A percentile compares a stretch with the other conserved stretches of the same genome.
phyloP scores from a whole-genome alignment of 2,797 vertebrate genomes.

The Pantherophis alleghaniensis region DNA sequence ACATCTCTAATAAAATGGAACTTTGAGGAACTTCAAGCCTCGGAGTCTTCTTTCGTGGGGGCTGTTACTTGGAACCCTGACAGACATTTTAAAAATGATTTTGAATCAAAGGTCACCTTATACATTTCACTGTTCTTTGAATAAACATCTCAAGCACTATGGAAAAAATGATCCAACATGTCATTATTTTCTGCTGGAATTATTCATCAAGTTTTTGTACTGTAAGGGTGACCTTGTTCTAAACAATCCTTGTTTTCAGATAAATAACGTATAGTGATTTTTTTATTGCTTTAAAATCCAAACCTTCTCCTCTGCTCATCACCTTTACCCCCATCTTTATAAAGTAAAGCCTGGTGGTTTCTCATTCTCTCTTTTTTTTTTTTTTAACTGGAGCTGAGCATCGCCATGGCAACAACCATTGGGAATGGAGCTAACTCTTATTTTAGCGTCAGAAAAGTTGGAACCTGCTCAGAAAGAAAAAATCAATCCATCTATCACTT shows the following conservation, averaged over 20 bases:
- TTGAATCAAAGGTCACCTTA: slow-evolving; percentile 37
- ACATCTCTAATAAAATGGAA: no score
- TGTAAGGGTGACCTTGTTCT: background rate
- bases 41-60: no score
- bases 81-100: background rate
- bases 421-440: slow-evolving; percentile 13
- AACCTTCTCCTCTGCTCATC: background rate
- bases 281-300: background rate
- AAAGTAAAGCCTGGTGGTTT: background rate
- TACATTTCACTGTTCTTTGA: background rate
- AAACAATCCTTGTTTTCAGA: slow-evolving; percentile 4
- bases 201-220: slow-evolving; percentile 12
- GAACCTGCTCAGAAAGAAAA: slow-evolving; percentile 6
- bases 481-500: background rate
- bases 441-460: background rate
- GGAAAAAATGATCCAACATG: background rate
- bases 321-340: slow-evolving; percentile 17
- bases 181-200: background rate
- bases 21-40: no score
- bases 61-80: no score
- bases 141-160: background rate
- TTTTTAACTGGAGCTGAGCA: background rate
- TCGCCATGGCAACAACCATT: slow-evolving; percentile 32
- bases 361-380: background rate
- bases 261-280: background rate